Conservation (phyloP, 1,140 invertebrate species). For the Drosophila triauraria region DNA sequence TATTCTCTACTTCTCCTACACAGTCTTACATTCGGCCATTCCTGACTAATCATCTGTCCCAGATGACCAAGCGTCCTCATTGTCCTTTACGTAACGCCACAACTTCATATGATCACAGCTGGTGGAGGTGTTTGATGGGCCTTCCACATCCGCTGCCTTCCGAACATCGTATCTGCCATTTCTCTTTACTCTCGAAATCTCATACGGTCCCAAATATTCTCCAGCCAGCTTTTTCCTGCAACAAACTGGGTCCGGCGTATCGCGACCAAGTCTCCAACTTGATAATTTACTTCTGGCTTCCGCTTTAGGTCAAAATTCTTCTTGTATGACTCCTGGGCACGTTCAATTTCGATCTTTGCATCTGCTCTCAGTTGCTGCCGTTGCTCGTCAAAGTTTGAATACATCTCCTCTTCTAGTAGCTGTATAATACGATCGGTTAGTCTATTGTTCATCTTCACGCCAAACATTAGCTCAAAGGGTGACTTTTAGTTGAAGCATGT, state of each 20-base stretch:
- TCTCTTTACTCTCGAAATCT: not conserved
- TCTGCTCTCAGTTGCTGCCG: not conserved
- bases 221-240: not conserved
- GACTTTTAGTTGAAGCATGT: too few relatives aligned
- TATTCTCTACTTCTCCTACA: too few relatives aligned
- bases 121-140: not conserved
- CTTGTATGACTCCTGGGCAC: not conserved
- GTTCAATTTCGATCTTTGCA: not conserved
- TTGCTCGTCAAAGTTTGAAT: not conserved
- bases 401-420: too few relatives aligned
- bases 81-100: not conserved
- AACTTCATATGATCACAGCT: not conserved
- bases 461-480: too few relatives aligned
- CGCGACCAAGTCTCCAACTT: not conserved
- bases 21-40: not conserved
- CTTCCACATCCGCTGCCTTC: not conserved
- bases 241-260: not conserved
- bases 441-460: too few relatives aligned
- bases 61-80: not conserved
- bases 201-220: conserved; percentile 1
- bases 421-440: too few relatives aligned
- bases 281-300: not conserved
- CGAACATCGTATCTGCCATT: not conserved
- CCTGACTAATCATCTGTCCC: not conserved
- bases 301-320: not conserved